These are phyloP conservation scores for Rhinoderma darwinii DNA, from an alignment of 2,113 vertebrate genomes.

Conservation along the genomic window DNA sequence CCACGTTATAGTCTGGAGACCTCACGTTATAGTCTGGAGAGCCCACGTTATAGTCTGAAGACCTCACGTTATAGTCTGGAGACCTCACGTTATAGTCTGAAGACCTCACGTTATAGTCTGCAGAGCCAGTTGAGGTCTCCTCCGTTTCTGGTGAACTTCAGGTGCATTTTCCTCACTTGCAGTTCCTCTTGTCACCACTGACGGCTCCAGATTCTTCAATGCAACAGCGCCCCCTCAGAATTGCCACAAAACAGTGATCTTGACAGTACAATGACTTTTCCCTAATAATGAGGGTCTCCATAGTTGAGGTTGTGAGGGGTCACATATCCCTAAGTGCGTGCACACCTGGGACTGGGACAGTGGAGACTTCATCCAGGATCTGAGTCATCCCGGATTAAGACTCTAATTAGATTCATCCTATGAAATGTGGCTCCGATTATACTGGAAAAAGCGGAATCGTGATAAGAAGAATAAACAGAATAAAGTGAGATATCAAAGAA, in stretches of 20 bases:
- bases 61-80: too few relatives aligned
- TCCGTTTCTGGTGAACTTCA: too few relatives aligned
- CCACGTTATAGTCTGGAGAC: too few relatives aligned
- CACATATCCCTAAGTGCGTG: not conserved
- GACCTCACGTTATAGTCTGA: too few relatives aligned
- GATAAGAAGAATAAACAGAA: slow-evolving; percentile 3
- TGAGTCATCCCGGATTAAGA: slow-evolving; percentile 61
- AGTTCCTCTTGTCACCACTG: not conserved
- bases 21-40: too few relatives aligned
- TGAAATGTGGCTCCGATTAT: not conserved
- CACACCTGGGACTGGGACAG: slow-evolving; percentile 67
- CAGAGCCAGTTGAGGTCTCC: too few relatives aligned
- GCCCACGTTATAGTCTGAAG: too few relatives aligned
- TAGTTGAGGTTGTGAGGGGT: not conserved
- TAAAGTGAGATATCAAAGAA: not conserved
- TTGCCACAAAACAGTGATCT: too few relatives aligned
- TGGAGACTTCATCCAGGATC: slow-evolving; percentile 67
- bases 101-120: too few relatives aligned
- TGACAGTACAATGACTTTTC: too few relatives aligned
- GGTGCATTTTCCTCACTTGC: not conserved
- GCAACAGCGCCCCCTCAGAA: not conserved
- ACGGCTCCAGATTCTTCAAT: not conserved
- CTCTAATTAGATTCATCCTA: slow-evolving; percentile 18
- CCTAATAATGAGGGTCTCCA: too few relatives aligned
- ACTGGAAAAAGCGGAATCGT: not conserved